Base-by-base conservation (phyloP, 1,140 invertebrate species). In the Drosophila punjabiensis region DNA sequence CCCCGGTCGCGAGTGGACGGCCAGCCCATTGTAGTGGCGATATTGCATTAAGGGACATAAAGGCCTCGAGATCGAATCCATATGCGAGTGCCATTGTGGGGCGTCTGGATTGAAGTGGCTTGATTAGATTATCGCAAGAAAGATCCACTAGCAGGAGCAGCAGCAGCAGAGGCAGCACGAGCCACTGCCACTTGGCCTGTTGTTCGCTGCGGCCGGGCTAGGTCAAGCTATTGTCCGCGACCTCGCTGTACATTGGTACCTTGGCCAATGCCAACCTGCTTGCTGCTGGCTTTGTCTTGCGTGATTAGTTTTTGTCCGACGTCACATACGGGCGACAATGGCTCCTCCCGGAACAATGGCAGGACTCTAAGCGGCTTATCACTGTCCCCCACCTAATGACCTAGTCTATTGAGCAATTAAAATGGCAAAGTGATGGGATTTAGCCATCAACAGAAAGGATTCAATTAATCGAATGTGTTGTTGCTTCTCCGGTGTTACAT, bases 81-180 rank as follows among this genome's bases (percentile, higher is more conserved):
- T 43, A 32, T 76, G n/a, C 18, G 35, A 43, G 47, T 50, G 30
- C 35, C 33, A 76, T 76, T 76, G 74, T 76, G 9, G 48, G 50
- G 56, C 50, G 65, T 50, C 75, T 70, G 75, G 50, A 52, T 47
- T 69, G 56, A 63, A 70, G 65, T 63, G 76, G 50, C 53, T 85
- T 90, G 79, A 90, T 89, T 90, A 77, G 79, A 85, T 89, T 86
- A 80, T 41, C 52, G 39, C 48, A 63, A 48, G 52, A 64, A 71
- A 82, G 64, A 58, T 39, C 37, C 35, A 28, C 18, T 24, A 24
- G 10, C 9, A 39, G 37, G 14, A 39, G 37, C 8, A 30, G 62
- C 47, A 77, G 52, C 16, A 55, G 18, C 62, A 80, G 28, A 11
- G 14, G 53, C 58, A 75, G 77, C 67, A 78, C 76, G 76, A 56